Evolutionary conservation across 1,140 invertebrate genomes (phyloP).

Genomic region (Ephestia elutella): DNA sequence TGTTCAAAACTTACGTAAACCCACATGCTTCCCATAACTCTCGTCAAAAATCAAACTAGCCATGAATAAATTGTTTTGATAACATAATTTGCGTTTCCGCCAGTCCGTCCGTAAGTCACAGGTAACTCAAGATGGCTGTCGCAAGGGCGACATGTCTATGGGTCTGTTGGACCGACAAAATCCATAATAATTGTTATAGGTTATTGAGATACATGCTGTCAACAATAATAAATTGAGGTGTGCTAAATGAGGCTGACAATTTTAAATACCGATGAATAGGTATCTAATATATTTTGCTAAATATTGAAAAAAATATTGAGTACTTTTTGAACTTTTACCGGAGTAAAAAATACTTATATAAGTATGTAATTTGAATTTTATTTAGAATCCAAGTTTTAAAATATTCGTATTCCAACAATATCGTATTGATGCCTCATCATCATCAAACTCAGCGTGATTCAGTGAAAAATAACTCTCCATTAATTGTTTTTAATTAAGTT

Average conservation of each 20-base stretch:
- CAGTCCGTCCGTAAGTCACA: conserved; percentile 20
- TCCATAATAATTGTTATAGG: conserved; percentile 14
- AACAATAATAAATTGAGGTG: background rate
- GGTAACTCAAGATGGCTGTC: conserved; percentile 16
- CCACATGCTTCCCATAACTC: conserved; percentile 15
- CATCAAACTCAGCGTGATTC: background rate
- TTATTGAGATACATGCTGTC: background rate
- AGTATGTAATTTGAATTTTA: no score
- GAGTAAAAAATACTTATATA: no score
- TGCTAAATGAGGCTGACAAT: background rate
- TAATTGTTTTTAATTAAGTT: conserved; percentile 45
- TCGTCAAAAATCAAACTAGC: conserved; percentile 22
- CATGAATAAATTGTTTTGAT: conserved; percentile 44
- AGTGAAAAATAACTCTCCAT: conserved; percentile 3
- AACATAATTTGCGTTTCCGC: conserved; percentile 41
- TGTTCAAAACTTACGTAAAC: background rate
- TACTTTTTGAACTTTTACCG: no score
- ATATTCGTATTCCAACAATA: conserved; percentile 9
- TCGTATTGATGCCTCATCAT: background rate
- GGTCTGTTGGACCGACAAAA: conserved; percentile 1
- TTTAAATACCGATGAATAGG: background rate
- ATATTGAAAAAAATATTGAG: no score
- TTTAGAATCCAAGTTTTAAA: background rate
- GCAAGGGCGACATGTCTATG: conserved; percentile 1
- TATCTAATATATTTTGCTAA: no score